Percentiles rank a stretch among this genome's conserved stretches.
Conservation (phyloP, 2,888 invertebrate species). For the Oxycera nigricornis region DNA sequence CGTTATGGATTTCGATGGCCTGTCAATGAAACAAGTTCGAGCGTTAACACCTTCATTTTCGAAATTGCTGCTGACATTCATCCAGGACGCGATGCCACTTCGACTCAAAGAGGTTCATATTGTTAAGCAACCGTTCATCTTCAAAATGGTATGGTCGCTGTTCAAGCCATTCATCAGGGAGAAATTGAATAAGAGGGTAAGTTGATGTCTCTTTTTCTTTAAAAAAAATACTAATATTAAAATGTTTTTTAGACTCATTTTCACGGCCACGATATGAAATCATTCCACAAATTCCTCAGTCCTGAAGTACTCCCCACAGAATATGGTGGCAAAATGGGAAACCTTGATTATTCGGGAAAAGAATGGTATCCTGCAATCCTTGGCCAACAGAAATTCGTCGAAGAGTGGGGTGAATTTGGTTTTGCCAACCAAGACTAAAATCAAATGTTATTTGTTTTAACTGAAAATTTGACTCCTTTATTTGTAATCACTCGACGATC, state of each 20-base stretch:
- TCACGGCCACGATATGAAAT: slow-evolving; percentile 81
- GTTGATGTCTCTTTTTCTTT: slow-evolving; percentile 53
- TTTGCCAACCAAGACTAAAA: slow-evolving; percentile 62
- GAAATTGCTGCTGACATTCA: slow-evolving; percentile 77
- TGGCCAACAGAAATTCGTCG: slow-evolving; percentile 70
- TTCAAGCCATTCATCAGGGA: slow-evolving; percentile 84
- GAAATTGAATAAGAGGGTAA: slow-evolving; percentile 78
- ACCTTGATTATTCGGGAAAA: slow-evolving; percentile 77
- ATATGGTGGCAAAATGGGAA: slow-evolving; percentile 77
- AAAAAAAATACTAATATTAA: slow-evolving; percentile 1
- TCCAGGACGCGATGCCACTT: slow-evolving; percentile 87
- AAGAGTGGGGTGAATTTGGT: slow-evolving; percentile 74
- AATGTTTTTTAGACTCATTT: slow-evolving; percentile 73
- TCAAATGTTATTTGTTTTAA: slow-evolving; percentile 11
- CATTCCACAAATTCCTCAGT: slow-evolving; percentile 75
- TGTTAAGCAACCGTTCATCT: slow-evolving; percentile 83
- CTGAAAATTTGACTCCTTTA: no score
- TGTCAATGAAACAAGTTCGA: slow-evolving; percentile 76
- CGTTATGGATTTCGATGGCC: slow-evolving; percentile 81
- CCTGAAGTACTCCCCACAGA: slow-evolving; percentile 75
- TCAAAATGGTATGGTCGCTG: slow-evolving; percentile 83
- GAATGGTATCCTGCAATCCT: slow-evolving; percentile 80
- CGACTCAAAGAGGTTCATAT: slow-evolving; percentile 85
- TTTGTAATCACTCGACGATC: no score
- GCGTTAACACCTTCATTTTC: slow-evolving; percentile 78